phyloP scores from a whole-genome alignment of 2,113 vertebrate species.

The Neomonachus schauinslandi region DNA sequence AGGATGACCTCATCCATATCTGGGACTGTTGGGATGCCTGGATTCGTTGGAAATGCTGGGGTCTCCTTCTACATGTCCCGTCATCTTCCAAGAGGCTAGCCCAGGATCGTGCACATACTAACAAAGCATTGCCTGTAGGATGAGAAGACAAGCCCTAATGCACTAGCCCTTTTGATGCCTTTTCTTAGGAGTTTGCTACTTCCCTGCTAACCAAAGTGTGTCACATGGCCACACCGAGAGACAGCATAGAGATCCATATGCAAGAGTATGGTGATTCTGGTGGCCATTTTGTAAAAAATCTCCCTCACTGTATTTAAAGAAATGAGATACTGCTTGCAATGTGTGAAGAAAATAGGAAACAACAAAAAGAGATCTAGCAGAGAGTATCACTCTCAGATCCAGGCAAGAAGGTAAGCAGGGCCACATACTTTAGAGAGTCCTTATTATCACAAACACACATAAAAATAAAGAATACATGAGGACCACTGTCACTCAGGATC shows the following conservation, averaged over 20 bases:
- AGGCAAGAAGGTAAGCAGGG: neutral
- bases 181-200: neutral
- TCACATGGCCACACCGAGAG: neutral
- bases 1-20: neutral
- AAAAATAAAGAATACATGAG: neutral
- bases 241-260: neutral
- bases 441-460: neutral
- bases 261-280: neutral
- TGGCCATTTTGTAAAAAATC: neutral
- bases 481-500: neutral
- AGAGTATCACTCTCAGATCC: neutral
- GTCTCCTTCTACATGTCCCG: neutral
- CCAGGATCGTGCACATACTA: neutral
- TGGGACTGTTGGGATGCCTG: too few species aligned
- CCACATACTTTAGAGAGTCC: neutral
- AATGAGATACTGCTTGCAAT: neutral
- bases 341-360: neutral
- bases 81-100: neutral
- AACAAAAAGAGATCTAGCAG: neutral
- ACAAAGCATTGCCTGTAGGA: neutral
- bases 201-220: neutral
- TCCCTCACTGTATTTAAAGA: neutral
- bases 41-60: neutral
- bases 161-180: neutral
- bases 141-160: neutral